Evolutionary conservation across 2,888 invertebrate species (phyloP), one percentile per base, ranked within the genome.

Genomic region (Pyrrhosoma nymphula): DNA sequence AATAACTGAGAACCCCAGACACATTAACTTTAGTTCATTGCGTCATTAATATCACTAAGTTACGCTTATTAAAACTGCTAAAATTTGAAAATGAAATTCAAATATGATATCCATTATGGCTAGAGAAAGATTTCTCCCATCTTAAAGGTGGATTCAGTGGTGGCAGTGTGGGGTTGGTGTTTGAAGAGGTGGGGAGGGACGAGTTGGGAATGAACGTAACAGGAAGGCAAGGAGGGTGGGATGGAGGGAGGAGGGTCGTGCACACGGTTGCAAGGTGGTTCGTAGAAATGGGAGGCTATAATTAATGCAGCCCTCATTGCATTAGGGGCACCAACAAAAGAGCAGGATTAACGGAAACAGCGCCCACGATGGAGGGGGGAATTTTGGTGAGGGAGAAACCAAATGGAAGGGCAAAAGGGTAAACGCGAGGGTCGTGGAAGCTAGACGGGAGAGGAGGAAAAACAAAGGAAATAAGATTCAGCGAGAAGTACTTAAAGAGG

Each of bases 291-390:
- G 35, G 35, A 18, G 35, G 30, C 16, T 14, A 82, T 82, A 82
- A 82, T 82, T 82, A 82, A 82, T 82, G 35, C 82, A 82, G 82
- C 82, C 82, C 14, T 35, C 82, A 82, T 35, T 82, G 82, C 82
- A 82, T 82, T 82, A 82, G 82, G 82, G 14, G 30, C 10, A 1
- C 30, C 30, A 35, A 30, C 30, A 82, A 82, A 82, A n/a, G 82
- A 35, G 82, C 26, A 30, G 82, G 69, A 82, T 82, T 82, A 69
- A 82, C 82, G 82, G 69, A 69, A 69, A n/a, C 69, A 14, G 35
- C 30, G 35, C n/a, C 47, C 26, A 14, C n/a, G 47, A 47, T 8
- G 69, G 63, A 88, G 90, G 47, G 47, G 8, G 47, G 63, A 18
- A 63, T 18, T 4, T 10, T 3, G 56, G 35, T 3, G 35, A 14